Base-by-base conservation (phyloP, 2,113 vertebrate genomes). In the Pungitius pungitius region DNA sequence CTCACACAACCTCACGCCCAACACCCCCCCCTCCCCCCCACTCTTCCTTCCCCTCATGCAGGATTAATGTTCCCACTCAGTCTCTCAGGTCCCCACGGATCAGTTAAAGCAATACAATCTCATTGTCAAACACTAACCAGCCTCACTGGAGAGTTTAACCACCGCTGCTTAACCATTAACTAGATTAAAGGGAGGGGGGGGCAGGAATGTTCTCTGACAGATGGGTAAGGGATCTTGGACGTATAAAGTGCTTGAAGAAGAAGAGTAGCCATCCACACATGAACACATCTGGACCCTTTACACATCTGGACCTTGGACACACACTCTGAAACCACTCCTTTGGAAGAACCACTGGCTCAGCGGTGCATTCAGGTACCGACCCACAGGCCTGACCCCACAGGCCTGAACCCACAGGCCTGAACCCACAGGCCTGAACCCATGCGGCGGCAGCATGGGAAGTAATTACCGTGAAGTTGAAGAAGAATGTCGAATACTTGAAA, bases 91-190 rank as follows among this genome's bases (percentile, higher is more conserved):
- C 87, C 87, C 87, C 45, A n/a, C 1, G 79, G 88, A 72, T 70
- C 80, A 76, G 79, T 90, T 87, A 81, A 85, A 80, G 82, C 75
- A 90, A 90, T 85, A 86, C 57, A 70, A 80, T 87, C 66, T 85
- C 80, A 90, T 90, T 85, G 88, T 92, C 89, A 93, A 93, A 89
- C 81, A 91, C 83, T 92, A 82, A 91, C 89, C 80, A 81, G 80
- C 68, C 77, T 81, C 80, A 47, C 15, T 35, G 77, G 75, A 75
- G 89, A 89, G 87, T 87, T 90, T 92, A 90, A 90, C 86, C 73
- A 78, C 75, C 2, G 77, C 75, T 80, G 73, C 87, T 91, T 92
- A 93, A 91, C 83, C 90, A 93, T 93, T 94, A 93, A 93, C 91
- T 87, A 86, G 81, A 92, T 91, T 90, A 88, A 89, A 35, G 33